Base-by-base conservation (phyloP, 2,797 vertebrate genomes). In the Staurois parvus region DNA sequence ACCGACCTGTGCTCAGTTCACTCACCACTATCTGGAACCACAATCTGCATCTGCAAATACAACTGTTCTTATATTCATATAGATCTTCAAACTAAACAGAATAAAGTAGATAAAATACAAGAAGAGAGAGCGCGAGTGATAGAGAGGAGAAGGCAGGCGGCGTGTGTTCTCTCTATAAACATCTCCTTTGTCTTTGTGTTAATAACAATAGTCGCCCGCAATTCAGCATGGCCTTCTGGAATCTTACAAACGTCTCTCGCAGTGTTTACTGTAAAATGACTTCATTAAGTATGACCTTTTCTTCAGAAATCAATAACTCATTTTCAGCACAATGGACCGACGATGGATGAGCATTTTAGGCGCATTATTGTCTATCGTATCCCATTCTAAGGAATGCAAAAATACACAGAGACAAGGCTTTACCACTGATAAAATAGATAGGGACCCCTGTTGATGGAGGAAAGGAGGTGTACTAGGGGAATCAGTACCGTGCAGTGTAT, bases 201-300 rank as follows among this genome's bases (percentile, higher is more conserved):
- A 74, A 66, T 66, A 26, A 72, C 52, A 78, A 78, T 26, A 7
- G 67, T 64, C 24, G 67, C 17, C 37, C 26, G 12, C 62, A 77
- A 66, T 79, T 34, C 30, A 77, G 52, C 79, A n/a, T 40, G 3
- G 62, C 59, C 69, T 59, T 40, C 72, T 72, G 80, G 78, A 83
- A 79, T 83, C 67, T 74, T 59, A 67, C 85, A 74, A 59, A 79
- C 52, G 68, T n/a, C 69, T 83, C 69, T 21, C 73, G 24, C 24
- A 74, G 62, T 87, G 85, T 87, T 87, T 87, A 83, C 80, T 83
- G 85, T 87, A 87, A 74, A 86, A 83, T 78, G 80, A 74, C 85
- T 86, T 86, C 80, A 86, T 86, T 83, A 86, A 73, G 40, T 24
- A 24, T 83, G 85, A 87, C 85, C 81, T 87, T 87, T 87, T 79